Evolutionary conservation across 1,140 invertebrate genomes (phyloP), one percentile per base, ranked within the genome.

Genomic region (Diploscapter pachys): DNA sequence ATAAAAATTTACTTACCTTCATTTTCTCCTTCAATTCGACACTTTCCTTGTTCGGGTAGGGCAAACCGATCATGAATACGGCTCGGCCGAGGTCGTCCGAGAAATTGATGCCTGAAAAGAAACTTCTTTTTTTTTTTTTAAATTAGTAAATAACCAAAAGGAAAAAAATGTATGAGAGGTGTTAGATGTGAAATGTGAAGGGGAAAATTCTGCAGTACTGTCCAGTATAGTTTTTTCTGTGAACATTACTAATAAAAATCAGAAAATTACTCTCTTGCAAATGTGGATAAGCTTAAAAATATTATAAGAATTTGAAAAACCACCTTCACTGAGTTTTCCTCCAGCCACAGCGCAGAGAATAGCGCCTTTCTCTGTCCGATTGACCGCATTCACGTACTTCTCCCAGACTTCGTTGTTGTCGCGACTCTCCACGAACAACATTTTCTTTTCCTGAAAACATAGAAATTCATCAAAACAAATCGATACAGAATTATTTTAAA

Each of bases 1-100:
- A 48, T 54, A 54, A 51, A 54, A 5, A 68, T 55, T 52, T 50
- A 50, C 3, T 53, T 4, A 79, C 77, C 76, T 89, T 89, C 90
- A 98, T 96, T 88, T 96, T 96, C 86, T 97, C 94, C 85, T 92
- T 91, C 11, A 98, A 88, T 86, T 98, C 95, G 4, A 91, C 88
- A 6, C 93, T 92, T 72, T 91, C 91, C 11, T 92, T 90, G 84
- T 97, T 98, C 0, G 95, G 93, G 88, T 95, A 99, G 0, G 96
- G 96, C 87, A 98, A 89, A 3, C 96, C 96, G 13, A 98, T 90
- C 64, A 99, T 93, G 53, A 98, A 89, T 2, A 99, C 91, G 87
- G 94, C 95, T 74, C 95, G 88, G 49, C 94, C 94, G 53, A 99
- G 87, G 83, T 96, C 92, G 87, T 99, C 95, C 77, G 92, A 93